These are phyloP conservation scores for Halcyon chelicuti DNA, from an alignment of 2,797 vertebrate species.

Conservation along the genomic window DNA sequence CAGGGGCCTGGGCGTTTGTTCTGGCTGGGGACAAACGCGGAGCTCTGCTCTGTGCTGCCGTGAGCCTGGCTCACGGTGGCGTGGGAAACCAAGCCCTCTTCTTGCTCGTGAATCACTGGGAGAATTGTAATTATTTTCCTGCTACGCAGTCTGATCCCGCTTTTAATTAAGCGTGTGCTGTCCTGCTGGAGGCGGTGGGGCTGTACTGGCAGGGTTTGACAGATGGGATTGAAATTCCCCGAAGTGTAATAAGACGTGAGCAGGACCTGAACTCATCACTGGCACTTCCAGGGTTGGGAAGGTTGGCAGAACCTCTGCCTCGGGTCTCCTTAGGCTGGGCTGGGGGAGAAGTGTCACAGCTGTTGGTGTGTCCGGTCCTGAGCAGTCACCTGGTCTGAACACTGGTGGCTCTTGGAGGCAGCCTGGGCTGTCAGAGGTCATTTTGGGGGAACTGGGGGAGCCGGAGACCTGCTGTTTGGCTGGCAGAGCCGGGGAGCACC, in stretches of 20 bases:
- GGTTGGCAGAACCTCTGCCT: neutral
- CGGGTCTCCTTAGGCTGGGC: neutral
- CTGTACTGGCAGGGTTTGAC: neutral
- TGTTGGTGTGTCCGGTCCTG: neutral
- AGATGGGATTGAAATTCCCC: neutral
- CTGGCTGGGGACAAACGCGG: neutral
- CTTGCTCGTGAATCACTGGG: neutral
- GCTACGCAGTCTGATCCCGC: neutral
- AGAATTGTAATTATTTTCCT: neutral
- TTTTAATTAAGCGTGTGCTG: neutral
- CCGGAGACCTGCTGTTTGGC: rapidly evolving
- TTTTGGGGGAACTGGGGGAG: neutral
- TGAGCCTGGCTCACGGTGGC: neutral
- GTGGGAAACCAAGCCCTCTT: neutral
- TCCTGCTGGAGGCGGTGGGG: neutral
- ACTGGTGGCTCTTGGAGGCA: rapidly evolving
- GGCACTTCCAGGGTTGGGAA: neutral
- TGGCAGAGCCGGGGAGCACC: neutral
- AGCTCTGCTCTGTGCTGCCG: neutral
- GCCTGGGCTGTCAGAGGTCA: neutral
- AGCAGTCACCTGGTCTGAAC: neutral
- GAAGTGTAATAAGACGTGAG: neutral
- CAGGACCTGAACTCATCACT: neutral
- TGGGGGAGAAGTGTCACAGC: rapidly evolving
- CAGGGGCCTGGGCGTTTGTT: rapidly evolving